phyloP scores from a whole-genome alignment of 2,113 vertebrate species.

The Elaphurus davidianus region DNA sequence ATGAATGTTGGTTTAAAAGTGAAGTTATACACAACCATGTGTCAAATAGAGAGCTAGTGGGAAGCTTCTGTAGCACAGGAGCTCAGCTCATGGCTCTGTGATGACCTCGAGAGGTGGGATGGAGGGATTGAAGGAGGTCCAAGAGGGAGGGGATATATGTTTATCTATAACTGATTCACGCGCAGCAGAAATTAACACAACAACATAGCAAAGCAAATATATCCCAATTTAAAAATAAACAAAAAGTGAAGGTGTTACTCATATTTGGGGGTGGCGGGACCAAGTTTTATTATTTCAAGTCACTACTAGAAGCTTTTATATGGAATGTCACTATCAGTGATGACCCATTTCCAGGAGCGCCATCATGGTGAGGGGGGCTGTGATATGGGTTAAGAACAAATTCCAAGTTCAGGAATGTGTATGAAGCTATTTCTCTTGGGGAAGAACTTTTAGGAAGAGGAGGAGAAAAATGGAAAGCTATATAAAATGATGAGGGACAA shows the following conservation, averaged over 20 bases:
- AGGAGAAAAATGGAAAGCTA: neutral
- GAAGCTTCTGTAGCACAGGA: neutral
- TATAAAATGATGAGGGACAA: neutral
- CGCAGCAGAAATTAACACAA: neutral
- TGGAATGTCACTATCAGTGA: neutral
- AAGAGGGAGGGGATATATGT: neutral
- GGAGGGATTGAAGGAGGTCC: neutral
- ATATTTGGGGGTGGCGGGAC: fast-evolving
- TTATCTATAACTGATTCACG: neutral
- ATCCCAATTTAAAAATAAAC: neutral
- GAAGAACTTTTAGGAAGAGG: neutral
- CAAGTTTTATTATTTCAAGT: neutral
- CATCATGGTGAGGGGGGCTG: neutral
- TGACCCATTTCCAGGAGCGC: neutral
- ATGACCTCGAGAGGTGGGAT: neutral
- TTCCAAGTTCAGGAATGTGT: neutral
- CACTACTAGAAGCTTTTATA: neutral
- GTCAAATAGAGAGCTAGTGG: neutral
- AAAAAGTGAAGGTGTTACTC: neutral
- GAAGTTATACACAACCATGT: neutral
- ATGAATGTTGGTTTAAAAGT: neutral
- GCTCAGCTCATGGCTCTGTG: neutral
- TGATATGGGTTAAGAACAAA: neutral
- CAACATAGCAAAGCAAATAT: neutral
- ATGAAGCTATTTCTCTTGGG: neutral